Evolutionary conservation across 2,113 vertebrate species (phyloP).

Genomic region (Chlorocebus sabaeus): DNA sequence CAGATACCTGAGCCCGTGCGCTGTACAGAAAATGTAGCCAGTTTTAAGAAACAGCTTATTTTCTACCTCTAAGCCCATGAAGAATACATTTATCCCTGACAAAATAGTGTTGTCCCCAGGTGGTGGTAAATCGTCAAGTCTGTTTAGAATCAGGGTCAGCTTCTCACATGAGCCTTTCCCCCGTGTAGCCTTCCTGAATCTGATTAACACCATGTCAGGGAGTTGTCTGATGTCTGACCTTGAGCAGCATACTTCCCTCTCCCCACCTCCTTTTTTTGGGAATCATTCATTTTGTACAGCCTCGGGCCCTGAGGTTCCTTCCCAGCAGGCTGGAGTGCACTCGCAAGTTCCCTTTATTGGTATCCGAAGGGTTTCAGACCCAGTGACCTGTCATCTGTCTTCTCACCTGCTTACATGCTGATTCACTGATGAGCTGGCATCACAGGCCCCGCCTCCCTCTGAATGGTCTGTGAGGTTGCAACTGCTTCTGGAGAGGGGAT

Average conservation of each 20-base stretch:
- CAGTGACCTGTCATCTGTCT: constrained; percentile 67
- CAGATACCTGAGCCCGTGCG: neutral
- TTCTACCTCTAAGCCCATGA: neutral
- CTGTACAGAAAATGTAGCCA: neutral
- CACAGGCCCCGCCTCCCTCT: constrained; percentile 87
- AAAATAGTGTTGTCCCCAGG: neutral
- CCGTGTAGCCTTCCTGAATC: neutral
- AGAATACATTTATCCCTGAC: constrained; percentile 2
- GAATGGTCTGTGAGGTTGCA: constrained; percentile 86
- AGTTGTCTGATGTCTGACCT: constrained; percentile 59
- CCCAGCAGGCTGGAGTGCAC: neutral
- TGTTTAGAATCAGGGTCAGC: constrained; percentile 11
- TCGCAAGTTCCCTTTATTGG: neutral
- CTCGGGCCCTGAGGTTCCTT: neutral
- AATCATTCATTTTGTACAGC: neutral
- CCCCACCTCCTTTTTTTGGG: neutral
- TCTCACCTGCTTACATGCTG: constrained; percentile 81
- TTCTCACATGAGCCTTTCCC: neutral
- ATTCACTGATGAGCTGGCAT: constrained; percentile 84
- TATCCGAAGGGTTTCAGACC: constrained; percentile 5
- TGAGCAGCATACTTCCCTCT: constrained; percentile 26
- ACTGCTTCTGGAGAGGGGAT: constrained; percentile 83
- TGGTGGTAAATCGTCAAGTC: neutral
- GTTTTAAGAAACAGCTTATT: neutral
- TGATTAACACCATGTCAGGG: neutral